Evolutionary conservation across 2,888 invertebrate genomes (phyloP), one percentile per base, ranked within the genome.

Genomic region (Drosophila aldrichi): DNA sequence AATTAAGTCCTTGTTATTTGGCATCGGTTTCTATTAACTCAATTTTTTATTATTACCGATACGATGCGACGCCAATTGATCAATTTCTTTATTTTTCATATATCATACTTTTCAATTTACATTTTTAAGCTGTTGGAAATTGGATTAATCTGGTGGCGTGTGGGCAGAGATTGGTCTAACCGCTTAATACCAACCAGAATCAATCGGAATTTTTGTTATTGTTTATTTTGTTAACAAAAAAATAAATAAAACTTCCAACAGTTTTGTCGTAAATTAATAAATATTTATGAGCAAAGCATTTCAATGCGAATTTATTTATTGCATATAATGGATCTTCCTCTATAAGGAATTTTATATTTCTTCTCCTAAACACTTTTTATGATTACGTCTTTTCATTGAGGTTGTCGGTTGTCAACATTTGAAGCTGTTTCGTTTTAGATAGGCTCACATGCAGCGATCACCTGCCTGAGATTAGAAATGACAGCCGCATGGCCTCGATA

Each of bases 101-200:
- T 9, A 41, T 25, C 18, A 34, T 54, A 25, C 10, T 16, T 55
- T 52, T 58, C 34, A 22, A 61, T 69, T 43, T 44, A 14, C n/a
- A 51, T 22, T 22, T 46, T 68, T 43, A 66, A 76, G 40, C 57
- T 46, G 40, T 71, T 71, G 16, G 38, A 70, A 83, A 74, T 84
- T 66, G 73, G 87, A 78, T 81, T 75, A 73, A 83, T 78, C 84
- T 71, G 71, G 84, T 78, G 58, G 69, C 61, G 72, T 73, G 84
- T 78, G 59, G 81, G 70, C 67, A 74, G 48, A 74, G 61, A 65
- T 71, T 71, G 70, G 41, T 55, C 20, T 12, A 70, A 63, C 66
- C 61, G 78, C 68, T 40, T 63, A 44, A 58, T 55, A 41, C 76
- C 58, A 46, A 62, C 8, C 20, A 8, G 10, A 18, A 10, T 1